Evolutionary conservation across 2,797 vertebrate genomes (phyloP).

Genomic region (Peromyscus attwateri): DNA sequence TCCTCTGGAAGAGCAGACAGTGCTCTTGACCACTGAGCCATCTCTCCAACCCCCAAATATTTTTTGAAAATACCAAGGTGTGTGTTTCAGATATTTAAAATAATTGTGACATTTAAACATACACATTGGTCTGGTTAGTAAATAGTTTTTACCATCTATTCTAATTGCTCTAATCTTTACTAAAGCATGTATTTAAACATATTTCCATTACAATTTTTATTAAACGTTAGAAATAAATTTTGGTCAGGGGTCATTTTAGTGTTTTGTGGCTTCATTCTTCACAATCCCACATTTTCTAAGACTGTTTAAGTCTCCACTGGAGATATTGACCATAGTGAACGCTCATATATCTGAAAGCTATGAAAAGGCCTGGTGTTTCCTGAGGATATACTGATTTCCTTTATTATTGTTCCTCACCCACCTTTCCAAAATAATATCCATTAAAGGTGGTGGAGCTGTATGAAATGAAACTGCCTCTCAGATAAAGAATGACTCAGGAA

Average conservation of each 20-base stretch:
- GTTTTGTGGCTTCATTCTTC: slow-evolving; percentile 18
- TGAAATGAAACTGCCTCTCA: slow-evolving; percentile 31
- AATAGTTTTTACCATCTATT: background rate
- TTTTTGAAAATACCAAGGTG: background rate
- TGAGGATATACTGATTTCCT: slow-evolving; percentile 18
- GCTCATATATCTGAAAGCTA: background rate
- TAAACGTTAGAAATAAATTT: background rate
- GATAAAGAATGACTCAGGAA: background rate
- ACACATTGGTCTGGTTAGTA: background rate
- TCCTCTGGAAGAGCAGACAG: background rate
- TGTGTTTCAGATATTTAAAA: slow-evolving; percentile 39
- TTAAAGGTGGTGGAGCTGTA: background rate
- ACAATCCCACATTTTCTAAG: slow-evolving; percentile 18
- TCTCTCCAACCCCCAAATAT: background rate
- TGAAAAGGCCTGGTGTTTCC: slow-evolving; percentile 54
- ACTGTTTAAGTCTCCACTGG: slow-evolving; percentile 35
- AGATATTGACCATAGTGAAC: slow-evolving; percentile 3
- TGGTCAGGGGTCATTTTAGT: background rate
- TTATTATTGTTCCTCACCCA: background rate
- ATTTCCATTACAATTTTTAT: slow-evolving; percentile 22
- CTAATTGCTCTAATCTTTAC: background rate
- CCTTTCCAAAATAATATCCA: slow-evolving; percentile 5
- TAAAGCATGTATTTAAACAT: background rate
- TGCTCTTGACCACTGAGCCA: background rate
- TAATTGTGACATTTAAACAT: slow-evolving; percentile 45